Evolutionary conservation across 2,888 invertebrate genomes (phyloP).

Genomic region (Andrena trimmerana): DNA sequence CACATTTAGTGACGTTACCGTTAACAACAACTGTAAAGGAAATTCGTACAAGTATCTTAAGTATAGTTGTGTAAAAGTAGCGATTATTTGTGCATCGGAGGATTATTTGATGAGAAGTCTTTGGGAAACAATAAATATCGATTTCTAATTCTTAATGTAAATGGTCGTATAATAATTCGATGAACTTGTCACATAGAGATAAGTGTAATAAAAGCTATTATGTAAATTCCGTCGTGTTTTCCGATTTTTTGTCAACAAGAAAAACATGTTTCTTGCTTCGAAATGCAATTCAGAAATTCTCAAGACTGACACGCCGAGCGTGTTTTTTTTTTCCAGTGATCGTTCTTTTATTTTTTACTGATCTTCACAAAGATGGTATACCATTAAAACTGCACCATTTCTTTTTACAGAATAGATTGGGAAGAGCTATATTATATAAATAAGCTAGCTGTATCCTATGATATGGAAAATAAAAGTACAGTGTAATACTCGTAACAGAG

Average conservation of each 20-base stretch:
- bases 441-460: slow-evolving; percentile 13
- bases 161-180: slow-evolving; percentile 49
- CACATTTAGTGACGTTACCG: slow-evolving; percentile 57
- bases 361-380: slow-evolving; percentile 39
- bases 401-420: not conserved
- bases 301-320: too few species aligned
- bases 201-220: slow-evolving; percentile 59
- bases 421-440: not conserved
- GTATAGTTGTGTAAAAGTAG: slow-evolving; percentile 63
- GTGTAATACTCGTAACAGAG: slow-evolving; percentile 25
- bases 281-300: too few species aligned
- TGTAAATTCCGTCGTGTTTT: slow-evolving; percentile 30
- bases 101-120: slow-evolving; percentile 36
- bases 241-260: not conserved
- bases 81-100: slow-evolving; percentile 61
- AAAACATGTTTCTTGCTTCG: not conserved
- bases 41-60: slow-evolving; percentile 58
- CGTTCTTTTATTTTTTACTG: slow-evolving; percentile 5
- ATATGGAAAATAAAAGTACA: slow-evolving; percentile 31
- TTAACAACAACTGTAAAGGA: slow-evolving; percentile 53
- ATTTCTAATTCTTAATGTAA: slow-evolving; percentile 61
- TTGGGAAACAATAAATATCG: slow-evolving; percentile 39
- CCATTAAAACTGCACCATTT: slow-evolving; percentile 20
- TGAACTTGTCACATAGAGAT: slow-evolving; percentile 56
- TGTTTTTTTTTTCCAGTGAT: too few species aligned